These are phyloP conservation scores for Diplodus sargus DNA, from an alignment of 2,797 vertebrate species.

Conservation along the genomic window DNA sequence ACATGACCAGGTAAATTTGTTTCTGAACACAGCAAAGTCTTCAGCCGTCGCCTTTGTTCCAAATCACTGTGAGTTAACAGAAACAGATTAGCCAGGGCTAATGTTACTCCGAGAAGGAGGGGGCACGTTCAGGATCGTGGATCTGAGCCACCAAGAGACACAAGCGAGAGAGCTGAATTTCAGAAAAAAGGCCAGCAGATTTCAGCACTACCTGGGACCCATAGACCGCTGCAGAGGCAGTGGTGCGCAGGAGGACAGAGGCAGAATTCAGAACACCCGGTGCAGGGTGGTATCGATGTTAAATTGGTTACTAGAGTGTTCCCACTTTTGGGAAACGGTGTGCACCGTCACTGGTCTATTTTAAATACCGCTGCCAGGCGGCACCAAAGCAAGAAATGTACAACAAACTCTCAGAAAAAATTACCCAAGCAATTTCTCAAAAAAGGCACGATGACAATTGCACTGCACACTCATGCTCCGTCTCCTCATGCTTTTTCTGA, in stretches of 20 bases:
- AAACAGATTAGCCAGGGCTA: slow-evolving; percentile 16
- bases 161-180: slow-evolving; percentile 13
- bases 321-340: neutral
- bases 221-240: too few species aligned
- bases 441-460: neutral
- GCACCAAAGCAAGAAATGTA: neutral
- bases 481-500: neutral
- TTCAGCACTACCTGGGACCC: neutral
- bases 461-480: neutral
- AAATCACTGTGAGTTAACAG: slow-evolving; percentile 12
- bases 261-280: too few species aligned
- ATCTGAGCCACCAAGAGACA: slow-evolving; percentile 46
- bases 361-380: neutral
- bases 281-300: neutral
- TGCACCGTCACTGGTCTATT: neutral
- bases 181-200: neutral
- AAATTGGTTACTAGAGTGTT: neutral
- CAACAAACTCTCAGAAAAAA: neutral
- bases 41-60: neutral
- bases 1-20: slow-evolving; percentile 11
- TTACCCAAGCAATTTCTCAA: neutral
- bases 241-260: neutral
- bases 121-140: slow-evolving; percentile 40
- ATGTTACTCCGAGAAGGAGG: slow-evolving; percentile 32
- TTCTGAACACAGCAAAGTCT: slow-evolving; percentile 12